Conservation (phyloP, 2,888 invertebrate species). For the Eupithecia insigniata region DNA sequence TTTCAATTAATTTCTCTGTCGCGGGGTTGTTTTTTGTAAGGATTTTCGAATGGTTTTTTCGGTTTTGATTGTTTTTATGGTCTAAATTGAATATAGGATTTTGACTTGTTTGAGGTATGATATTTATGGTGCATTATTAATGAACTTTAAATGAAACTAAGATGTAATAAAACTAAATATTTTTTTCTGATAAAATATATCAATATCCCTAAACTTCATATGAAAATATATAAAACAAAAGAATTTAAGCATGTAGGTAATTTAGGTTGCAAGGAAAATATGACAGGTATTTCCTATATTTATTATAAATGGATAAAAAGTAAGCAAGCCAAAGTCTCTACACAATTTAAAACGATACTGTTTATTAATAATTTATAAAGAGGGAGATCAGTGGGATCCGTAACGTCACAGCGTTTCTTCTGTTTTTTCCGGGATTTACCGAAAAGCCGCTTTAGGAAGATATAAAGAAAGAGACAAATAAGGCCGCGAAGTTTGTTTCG, state of each 20-base stretch:
- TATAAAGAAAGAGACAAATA: conserved; percentile 68
- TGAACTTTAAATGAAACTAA: background rate
- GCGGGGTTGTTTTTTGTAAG: conserved; percentile 55
- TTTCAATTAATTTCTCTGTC: conserved; percentile 80
- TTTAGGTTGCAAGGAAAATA: background rate
- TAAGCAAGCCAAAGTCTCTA: conserved; percentile 35
- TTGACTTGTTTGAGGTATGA: background rate
- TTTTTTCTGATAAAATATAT: background rate
- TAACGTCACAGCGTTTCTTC: conserved; percentile 52
- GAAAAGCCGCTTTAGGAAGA: conserved; percentile 62
- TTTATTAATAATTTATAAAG: conserved; percentile 64
- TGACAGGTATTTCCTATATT: background rate
- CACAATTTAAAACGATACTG: conserved; percentile 53
- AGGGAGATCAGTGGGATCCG: conserved; percentile 39
- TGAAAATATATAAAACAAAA: background rate
- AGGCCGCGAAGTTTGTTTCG: conserved; percentile 50
- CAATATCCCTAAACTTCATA: no score
- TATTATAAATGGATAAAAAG: background rate
- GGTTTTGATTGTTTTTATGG: conserved; percentile 6
- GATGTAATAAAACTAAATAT: background rate
- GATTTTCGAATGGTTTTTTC: conserved; percentile 30
- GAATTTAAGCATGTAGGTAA: background rate
- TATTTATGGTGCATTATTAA: background rate
- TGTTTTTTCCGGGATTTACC: conserved; percentile 55
- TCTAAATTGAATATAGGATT: background rate